Conservation (phyloP, 2,888 invertebrate genomes). For the Electrophaes corylata region DNA sequence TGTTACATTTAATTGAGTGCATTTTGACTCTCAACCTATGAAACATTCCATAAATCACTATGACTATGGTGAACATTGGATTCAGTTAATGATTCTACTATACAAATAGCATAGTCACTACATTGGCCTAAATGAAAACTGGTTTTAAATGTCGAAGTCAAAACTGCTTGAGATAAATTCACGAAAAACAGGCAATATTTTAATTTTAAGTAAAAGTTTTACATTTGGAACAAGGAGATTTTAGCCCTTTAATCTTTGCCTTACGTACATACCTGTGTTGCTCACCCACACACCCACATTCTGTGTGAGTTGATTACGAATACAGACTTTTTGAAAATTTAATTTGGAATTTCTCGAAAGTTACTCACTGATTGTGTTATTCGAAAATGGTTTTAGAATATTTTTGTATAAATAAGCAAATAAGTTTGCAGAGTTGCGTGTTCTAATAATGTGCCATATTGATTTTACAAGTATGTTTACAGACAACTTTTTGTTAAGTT, state of each 20-base stretch:
- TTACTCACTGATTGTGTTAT: slow-evolving; percentile 50
- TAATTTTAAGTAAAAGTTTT: too few species aligned
- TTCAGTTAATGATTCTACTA: too few species aligned
- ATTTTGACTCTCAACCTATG: too few species aligned
- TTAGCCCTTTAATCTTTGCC: not conserved
- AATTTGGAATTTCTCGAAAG: slow-evolving; percentile 54
- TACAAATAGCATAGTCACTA: too few species aligned
- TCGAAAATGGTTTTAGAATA: slow-evolving; percentile 38
- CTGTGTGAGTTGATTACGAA: slow-evolving; percentile 53
- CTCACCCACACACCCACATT: slow-evolving; percentile 45
- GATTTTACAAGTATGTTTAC: not conserved
- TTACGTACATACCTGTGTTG: slow-evolving; percentile 4
- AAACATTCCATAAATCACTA: too few species aligned
- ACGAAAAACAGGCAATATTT: too few species aligned
- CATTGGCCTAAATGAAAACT: too few species aligned
- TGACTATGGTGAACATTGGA: too few species aligned
- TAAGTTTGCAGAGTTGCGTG: slow-evolving; percentile 13
- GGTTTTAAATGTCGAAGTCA: too few species aligned
- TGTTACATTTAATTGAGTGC: too few species aligned
- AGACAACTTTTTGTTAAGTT: too few species aligned
- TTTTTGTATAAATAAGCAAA: slow-evolving; percentile 30
- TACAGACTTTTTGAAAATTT: slow-evolving; percentile 58
- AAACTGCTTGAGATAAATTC: too few species aligned
- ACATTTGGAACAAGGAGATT: not conserved
- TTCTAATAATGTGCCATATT: not conserved